Conservation (phyloP, 1,140 invertebrate species). For the Drosophila navojoa region DNA sequence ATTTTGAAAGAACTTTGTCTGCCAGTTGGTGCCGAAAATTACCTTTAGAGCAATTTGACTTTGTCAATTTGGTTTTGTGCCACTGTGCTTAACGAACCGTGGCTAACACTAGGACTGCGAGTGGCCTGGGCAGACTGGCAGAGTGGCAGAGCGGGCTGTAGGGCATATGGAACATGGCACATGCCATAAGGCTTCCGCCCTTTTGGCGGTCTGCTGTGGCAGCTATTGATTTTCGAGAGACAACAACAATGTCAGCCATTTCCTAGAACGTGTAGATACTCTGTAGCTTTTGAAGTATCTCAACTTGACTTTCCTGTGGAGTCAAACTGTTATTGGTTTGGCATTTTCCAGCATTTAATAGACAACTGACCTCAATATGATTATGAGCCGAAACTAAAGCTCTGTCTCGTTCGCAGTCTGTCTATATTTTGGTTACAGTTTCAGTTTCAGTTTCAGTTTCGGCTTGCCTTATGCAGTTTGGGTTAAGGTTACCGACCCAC, state of each 20-base stretch:
- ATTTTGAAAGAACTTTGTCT: not conserved
- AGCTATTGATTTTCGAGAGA: conserved; percentile 58
- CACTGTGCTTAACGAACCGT: conserved; percentile 51
- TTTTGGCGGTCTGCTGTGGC: conserved; percentile 4
- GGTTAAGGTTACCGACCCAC: conserved; percentile 48
- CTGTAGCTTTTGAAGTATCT: conserved; percentile 5
- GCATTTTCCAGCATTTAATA: conserved; percentile 26
- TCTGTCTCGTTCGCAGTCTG: not conserved
- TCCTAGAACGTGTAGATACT: conserved; percentile 16
- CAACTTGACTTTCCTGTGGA: conserved; percentile 3
- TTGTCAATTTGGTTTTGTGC: conserved; percentile 35
- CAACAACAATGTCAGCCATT: conserved; percentile 41
- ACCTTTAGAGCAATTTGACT: conserved; percentile 26
- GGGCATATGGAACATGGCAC: not conserved
- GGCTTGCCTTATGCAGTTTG: conserved; percentile 26
- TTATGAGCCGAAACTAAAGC: conserved; percentile 23
- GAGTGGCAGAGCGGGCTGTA: not conserved
- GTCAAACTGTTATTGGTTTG: conserved; percentile 40
- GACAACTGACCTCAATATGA: conserved; percentile 48
- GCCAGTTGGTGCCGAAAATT: conserved; percentile 1
- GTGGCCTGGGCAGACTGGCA: not conserved
- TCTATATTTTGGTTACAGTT: conserved; percentile 24
- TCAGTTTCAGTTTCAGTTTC: conserved; percentile 5
- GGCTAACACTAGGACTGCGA: conserved; percentile 17
- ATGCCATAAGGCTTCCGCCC: conserved; percentile 33